Evolutionary conservation across 2,797 vertebrate genomes (phyloP).

Genomic region (Lithobates pipiens): DNA sequence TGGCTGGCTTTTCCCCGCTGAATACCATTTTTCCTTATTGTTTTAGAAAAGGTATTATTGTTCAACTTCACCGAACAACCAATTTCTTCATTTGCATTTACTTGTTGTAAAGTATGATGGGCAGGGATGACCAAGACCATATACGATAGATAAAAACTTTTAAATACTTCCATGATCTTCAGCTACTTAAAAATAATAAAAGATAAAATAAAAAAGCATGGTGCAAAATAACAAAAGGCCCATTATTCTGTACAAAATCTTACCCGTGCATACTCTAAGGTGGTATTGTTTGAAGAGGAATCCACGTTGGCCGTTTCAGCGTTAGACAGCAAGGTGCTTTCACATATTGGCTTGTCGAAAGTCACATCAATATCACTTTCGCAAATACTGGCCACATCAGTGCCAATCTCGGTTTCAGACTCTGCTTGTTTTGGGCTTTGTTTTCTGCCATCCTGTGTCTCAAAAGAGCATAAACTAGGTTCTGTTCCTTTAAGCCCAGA

Average conservation of each 20-base stretch:
- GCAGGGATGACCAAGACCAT: too few species aligned
- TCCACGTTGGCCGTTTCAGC: conserved; percentile 68
- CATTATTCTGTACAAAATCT: neutral
- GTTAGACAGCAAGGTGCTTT: conserved; percentile 74
- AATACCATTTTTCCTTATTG: too few species aligned
- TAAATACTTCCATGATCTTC: neutral
- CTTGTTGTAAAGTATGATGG: too few species aligned
- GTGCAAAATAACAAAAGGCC: neutral
- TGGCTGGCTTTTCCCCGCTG: too few species aligned
- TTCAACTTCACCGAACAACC: too few species aligned
- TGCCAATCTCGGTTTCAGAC: conserved; percentile 41
- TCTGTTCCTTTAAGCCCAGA: conserved; percentile 58
- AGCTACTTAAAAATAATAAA: neutral
- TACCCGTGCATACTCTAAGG: conserved; percentile 16
- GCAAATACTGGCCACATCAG: conserved; percentile 36
- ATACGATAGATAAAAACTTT: too few species aligned
- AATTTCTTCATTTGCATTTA: too few species aligned
- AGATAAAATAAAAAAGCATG: too few species aligned
- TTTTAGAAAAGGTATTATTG: too few species aligned
- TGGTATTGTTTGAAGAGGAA: neutral
- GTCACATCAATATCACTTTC: conserved; percentile 59
- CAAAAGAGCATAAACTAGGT: conserved; percentile 64
- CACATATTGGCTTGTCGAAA: conserved; percentile 57
- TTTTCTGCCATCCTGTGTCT: conserved; percentile 49
- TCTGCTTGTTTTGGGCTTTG: conserved; percentile 44